phyloP scores from a whole-genome alignment of 2,888 invertebrate species.

The Stramonita haemastoma region DNA sequence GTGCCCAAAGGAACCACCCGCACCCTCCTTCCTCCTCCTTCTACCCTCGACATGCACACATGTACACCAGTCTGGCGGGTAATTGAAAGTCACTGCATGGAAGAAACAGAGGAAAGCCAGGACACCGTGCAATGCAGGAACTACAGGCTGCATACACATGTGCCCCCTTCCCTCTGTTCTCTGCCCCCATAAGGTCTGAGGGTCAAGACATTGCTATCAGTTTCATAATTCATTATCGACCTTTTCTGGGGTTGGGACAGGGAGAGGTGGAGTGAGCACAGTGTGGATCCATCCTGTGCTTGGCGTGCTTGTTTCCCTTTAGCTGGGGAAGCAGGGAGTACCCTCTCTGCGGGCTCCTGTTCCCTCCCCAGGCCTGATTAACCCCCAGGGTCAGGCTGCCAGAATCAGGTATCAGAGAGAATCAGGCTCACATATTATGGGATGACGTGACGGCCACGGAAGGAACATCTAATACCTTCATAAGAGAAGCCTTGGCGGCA shows the following conservation, averaged over 20 bases:
- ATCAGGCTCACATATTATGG: conserved; percentile 36
- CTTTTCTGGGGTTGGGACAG: conserved; percentile 3
- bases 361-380: conserved; percentile 29
- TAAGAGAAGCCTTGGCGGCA: conserved; percentile 30
- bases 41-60: conserved; percentile 11
- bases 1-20: not conserved
- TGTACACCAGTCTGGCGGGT: conserved; percentile 44
- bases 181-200: not conserved
- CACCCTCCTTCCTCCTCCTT: too few relatives aligned
- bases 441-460: conserved; percentile 37
- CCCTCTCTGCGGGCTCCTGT: too few relatives aligned
- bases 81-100: conserved; percentile 45
- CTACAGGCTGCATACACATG: not conserved
- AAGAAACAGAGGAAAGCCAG: conserved; percentile 41
- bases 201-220: conserved; percentile 43
- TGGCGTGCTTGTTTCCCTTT: too few relatives aligned
- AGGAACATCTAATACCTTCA: not conserved
- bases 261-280: conserved; percentile 38
- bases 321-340: too few relatives aligned
- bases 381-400: conserved; percentile 29
- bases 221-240: conserved; percentile 47
- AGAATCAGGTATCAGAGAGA: conserved; percentile 13
- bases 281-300: too few relatives aligned
- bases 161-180: too few relatives aligned
- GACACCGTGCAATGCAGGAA: conserved; percentile 42